Percentiles rank a stretch among this genome's conserved stretches.
Conservation (phyloP, 2,113 vertebrate species). For the Emydocephalus ijimae region DNA sequence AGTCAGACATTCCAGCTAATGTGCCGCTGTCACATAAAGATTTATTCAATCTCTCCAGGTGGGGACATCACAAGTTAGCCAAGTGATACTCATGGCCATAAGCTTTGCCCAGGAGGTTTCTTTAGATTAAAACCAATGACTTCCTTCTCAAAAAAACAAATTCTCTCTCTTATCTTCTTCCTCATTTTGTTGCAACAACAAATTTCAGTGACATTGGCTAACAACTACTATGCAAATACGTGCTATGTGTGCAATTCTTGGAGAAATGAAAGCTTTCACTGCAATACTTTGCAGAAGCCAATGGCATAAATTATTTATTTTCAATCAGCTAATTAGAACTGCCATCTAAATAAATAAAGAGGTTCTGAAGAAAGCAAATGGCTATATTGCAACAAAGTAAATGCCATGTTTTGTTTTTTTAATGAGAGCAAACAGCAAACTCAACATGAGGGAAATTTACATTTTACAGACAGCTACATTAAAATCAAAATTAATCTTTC, state of each 20-base stretch:
- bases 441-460: neutral
- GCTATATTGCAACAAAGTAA: neutral
- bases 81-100: neutral
- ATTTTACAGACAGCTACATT: neutral
- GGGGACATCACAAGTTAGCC: neutral
- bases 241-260: neutral
- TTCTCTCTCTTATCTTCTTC: neutral
- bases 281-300: neutral
- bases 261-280: neutral
- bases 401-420: neutral
- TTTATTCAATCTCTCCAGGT: neutral
- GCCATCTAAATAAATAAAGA: neutral
- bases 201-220: neutral
- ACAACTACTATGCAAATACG: neutral
- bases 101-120: neutral
- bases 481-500: neutral
- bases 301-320: neutral
- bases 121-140: neutral
- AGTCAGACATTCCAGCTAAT: neutral
- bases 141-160: neutral
- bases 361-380: neutral
- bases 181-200: neutral
- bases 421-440: neutral
- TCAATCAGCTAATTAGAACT: neutral
- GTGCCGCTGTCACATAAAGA: neutral